A percentile compares a stretch with the other conserved stretches of the same genome.
These are phyloP conservation scores for Metopia argyrocephala DNA, from an alignment of 2,888 invertebrate genomes.

Conservation along the genomic window DNA sequence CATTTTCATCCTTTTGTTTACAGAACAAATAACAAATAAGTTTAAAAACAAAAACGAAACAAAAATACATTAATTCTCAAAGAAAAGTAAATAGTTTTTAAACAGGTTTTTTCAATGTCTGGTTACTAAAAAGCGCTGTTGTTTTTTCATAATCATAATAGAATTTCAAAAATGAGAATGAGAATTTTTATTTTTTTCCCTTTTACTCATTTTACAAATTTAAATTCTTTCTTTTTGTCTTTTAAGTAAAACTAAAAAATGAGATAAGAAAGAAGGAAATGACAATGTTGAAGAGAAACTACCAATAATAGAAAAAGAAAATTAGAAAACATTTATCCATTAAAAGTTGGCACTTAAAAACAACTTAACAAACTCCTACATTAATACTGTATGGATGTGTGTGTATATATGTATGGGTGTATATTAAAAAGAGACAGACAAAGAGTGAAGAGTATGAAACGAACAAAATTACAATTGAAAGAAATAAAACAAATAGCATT, in stretches of 20 bases:
- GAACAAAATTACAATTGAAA: too few relatives aligned
- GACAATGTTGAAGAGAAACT: background rate
- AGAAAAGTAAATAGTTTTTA: background rate
- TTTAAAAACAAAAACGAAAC: background rate
- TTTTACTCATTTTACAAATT: background rate
- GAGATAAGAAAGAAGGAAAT: background rate
- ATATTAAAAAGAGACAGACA: background rate
- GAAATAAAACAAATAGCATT: too few relatives aligned
- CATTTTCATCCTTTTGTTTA: background rate
- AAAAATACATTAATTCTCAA: background rate
- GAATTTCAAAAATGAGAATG: too few relatives aligned
- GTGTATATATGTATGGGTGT: background rate
- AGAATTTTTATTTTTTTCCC: background rate
- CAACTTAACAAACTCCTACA: background rate
- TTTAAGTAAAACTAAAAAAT: constrained; percentile 2
- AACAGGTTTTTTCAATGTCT: constrained; percentile 28
- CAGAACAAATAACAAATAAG: too few relatives aligned
- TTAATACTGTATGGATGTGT: background rate
- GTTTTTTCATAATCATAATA: background rate
- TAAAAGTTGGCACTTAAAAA: too few relatives aligned
- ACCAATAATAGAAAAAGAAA: background rate
- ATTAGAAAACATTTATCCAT: too few relatives aligned
- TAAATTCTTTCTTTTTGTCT: background rate
- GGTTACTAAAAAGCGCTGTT: background rate
- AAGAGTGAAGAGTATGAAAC: background rate